Conservation (phyloP, 2,888 invertebrate genomes). For the Thelaira solivaga region DNA sequence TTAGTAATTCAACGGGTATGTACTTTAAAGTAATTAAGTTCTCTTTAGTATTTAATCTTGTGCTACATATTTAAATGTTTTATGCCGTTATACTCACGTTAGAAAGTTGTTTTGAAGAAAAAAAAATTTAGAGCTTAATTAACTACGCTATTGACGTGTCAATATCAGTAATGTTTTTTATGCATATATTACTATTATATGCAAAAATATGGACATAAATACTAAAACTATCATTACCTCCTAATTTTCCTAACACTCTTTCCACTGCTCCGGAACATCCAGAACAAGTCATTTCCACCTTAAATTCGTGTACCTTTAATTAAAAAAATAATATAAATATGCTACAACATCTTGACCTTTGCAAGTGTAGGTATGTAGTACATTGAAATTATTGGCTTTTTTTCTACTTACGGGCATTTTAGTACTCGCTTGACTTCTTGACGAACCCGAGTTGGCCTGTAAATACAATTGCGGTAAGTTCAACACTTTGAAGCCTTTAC, state of each 20-base stretch:
- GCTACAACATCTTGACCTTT: constrained; percentile 36
- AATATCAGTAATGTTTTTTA: not conserved
- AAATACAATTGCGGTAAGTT: constrained; percentile 71
- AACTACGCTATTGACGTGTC: not conserved
- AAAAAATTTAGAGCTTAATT: too few species aligned
- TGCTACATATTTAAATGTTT: too few species aligned
- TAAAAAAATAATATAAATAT: not conserved
- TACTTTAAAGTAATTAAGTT: too few species aligned
- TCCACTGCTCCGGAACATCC: constrained; percentile 94
- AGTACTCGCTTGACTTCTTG: constrained; percentile 65
- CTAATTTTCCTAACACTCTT: constrained; percentile 88
- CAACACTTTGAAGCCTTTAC: constrained; percentile 69
- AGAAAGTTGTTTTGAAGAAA: too few species aligned
- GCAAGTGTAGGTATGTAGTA: not conserved
- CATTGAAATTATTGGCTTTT: not conserved
- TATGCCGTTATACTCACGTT: too few species aligned
- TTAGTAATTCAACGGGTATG: too few species aligned
- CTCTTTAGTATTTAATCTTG: too few species aligned
- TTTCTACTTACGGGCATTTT: constrained; percentile 70
- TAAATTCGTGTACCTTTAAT: constrained; percentile 84
- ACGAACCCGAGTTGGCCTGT: constrained; percentile 65
- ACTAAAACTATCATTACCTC: constrained; percentile 80
- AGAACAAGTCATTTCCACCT: constrained; percentile 95
- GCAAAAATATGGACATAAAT: not conserved
- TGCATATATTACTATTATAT: not conserved